These are phyloP conservation scores for Oceanodroma leucorhoa DNA, from an alignment of 2,797 vertebrate species.

Conservation along the genomic window DNA sequence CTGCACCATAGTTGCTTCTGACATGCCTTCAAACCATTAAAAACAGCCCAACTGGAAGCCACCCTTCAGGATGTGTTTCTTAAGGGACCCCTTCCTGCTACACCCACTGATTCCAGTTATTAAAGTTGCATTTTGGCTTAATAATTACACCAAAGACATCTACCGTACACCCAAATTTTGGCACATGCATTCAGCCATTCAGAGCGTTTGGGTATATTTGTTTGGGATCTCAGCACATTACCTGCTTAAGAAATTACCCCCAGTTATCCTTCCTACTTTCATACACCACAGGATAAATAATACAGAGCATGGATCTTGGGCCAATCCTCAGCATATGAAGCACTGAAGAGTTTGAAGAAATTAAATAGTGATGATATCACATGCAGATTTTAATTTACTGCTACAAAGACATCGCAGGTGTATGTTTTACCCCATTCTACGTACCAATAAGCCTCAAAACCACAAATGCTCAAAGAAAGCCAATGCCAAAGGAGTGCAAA, in stretches of 20 bases:
- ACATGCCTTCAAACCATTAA: neutral
- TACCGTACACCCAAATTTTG: neutral
- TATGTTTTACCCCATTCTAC: neutral
- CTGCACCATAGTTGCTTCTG: neutral
- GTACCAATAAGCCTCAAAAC: neutral
- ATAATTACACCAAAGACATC: neutral
- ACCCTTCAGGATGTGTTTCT: neutral
- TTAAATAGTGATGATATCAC: neutral
- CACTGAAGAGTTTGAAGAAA: neutral
- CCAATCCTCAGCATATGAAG: neutral
- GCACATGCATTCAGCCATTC: fast-evolving
- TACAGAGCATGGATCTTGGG: neutral
- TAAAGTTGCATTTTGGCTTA: neutral
- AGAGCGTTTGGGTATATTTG: neutral
- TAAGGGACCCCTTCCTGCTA: neutral
- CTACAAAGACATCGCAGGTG: fast-evolving
- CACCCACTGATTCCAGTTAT: neutral
- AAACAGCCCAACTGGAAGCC: neutral
- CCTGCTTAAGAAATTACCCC: neutral
- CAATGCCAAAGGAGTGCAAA: neutral
- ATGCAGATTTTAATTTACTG: neutral
- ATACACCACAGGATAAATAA: neutral
- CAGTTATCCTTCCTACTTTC: neutral
- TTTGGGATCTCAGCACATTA: neutral
- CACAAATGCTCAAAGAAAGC: neutral